These are phyloP conservation scores for Blera fallax DNA, from an alignment of 2,888 invertebrate genomes.

Conservation along the genomic window DNA sequence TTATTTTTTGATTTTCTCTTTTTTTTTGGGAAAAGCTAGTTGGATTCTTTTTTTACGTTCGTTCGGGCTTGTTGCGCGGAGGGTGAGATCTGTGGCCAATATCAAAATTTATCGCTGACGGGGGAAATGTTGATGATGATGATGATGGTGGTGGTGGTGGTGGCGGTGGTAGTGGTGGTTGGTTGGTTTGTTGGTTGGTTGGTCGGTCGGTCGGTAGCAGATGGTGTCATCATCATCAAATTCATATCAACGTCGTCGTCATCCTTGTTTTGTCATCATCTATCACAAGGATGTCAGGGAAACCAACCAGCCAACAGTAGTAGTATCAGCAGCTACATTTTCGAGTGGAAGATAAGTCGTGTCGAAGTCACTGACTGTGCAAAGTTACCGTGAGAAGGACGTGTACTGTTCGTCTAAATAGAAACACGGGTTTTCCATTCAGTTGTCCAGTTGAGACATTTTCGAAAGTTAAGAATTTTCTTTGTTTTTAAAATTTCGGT, in stretches of 20 bases:
- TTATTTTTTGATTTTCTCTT: slow-evolving; percentile 27
- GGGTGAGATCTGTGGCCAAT: slow-evolving; percentile 68
- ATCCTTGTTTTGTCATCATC: slow-evolving; percentile 70
- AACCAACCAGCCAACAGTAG: slow-evolving; percentile 70
- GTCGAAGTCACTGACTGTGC: slow-evolving; percentile 72
- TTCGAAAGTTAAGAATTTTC: neutral
- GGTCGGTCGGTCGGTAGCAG: slow-evolving; percentile 53
- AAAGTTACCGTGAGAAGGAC: slow-evolving; percentile 70
- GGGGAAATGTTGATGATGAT: slow-evolving; percentile 1
- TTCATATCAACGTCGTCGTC: slow-evolving; percentile 68
- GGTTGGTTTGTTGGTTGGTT: slow-evolving; percentile 38
- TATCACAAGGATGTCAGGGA: slow-evolving; percentile 67
- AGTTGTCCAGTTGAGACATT: neutral
- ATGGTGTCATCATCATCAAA: slow-evolving; percentile 65
- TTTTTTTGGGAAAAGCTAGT: slow-evolving; percentile 58
- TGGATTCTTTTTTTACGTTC: slow-evolving; percentile 36
- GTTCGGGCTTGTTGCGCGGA: slow-evolving; percentile 43
- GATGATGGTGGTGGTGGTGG: neutral
- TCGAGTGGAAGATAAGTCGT: slow-evolving; percentile 70
- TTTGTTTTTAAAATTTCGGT: neutral
- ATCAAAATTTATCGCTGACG: slow-evolving; percentile 63
- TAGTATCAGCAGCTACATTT: slow-evolving; percentile 40
- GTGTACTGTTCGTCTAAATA: slow-evolving; percentile 28
- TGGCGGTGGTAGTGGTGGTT: slow-evolving; percentile 16
- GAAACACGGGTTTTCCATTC: neutral